These are phyloP conservation scores for Xiphophorus couchianus DNA, from an alignment of 2,113 vertebrate species.

Conservation along the genomic window DNA sequence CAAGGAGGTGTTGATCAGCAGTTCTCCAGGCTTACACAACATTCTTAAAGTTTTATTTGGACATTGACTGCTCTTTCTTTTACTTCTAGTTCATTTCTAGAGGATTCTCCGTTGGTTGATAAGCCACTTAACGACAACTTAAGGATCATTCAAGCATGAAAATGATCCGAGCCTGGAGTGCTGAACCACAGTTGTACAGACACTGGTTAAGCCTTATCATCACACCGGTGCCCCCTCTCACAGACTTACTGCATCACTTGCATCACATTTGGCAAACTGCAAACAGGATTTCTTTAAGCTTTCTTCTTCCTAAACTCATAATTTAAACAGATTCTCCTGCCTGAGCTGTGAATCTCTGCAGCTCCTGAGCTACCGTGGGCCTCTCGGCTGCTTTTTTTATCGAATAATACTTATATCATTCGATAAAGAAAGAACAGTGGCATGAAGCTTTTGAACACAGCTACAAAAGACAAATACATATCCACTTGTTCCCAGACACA, in stretches of 20 bases:
- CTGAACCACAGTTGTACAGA: too few species aligned
- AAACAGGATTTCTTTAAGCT: too few species aligned
- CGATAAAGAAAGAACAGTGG: background rate
- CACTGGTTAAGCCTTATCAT: background rate
- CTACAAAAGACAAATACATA: conserved; percentile 8
- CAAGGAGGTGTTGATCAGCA: background rate
- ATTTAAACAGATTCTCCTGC: too few species aligned
- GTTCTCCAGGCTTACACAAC: background rate
- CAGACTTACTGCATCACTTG: too few species aligned
- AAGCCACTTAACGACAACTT: background rate
- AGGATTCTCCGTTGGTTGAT: background rate
- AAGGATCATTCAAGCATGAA: background rate
- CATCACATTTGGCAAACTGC: too few species aligned
- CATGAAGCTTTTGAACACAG: background rate
- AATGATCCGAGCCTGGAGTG: background rate
- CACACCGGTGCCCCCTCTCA: too few species aligned
- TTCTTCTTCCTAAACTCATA: too few species aligned
- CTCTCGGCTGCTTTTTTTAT: too few species aligned
- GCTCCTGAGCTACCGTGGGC: too few species aligned
- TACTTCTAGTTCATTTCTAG: background rate
- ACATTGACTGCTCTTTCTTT: background rate
- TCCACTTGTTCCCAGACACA: conserved; percentile 46
- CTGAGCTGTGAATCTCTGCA: too few species aligned
- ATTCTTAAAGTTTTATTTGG: background rate
- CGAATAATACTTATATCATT: background rate